Conservation (phyloP, 1,140 invertebrate species). For the Harpegnathos saltator region DNA sequence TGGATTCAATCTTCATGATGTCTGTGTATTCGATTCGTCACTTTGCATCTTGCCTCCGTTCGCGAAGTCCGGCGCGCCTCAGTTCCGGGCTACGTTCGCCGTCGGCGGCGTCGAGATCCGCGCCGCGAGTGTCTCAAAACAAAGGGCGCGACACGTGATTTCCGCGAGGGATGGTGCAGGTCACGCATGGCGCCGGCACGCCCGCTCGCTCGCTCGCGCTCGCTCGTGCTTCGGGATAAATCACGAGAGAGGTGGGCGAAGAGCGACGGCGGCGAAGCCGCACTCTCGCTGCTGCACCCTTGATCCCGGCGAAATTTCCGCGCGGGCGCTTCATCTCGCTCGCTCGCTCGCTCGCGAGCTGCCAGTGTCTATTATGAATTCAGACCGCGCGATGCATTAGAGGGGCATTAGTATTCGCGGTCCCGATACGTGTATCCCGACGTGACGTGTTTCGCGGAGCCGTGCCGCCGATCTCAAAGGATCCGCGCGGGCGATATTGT, state of each 20-base stretch:
- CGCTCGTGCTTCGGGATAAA: conserved; percentile 31
- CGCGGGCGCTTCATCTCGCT: conserved; percentile 32
- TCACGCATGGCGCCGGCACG: background rate
- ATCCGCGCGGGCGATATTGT: conserved; percentile 37
- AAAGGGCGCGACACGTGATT: conserved; percentile 6
- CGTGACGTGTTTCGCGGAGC: conserved; percentile 74
- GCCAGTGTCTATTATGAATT: conserved; percentile 74
- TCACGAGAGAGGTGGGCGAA: background rate
- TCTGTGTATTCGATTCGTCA: no score
- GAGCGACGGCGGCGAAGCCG: background rate
- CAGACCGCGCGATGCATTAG: conserved; percentile 72
- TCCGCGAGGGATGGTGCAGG: conserved; percentile 6
- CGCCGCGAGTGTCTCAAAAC: conserved; percentile 4
- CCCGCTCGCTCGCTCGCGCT: background rate
- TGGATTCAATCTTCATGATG: no score
- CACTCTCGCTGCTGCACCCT: background rate
- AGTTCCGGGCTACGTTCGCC: no score
- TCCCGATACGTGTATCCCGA: conserved; percentile 62
- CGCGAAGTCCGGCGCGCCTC: no score
- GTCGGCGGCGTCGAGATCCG: background rate
- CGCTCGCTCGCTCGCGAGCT: no score
- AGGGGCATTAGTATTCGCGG: conserved; percentile 79
- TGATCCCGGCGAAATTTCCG: conserved; percentile 17
- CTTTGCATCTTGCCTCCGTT: no score
- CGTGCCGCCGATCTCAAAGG: conserved; percentile 70